Base-by-base conservation (phyloP, 2,797 vertebrate genomes). In the Sebastes goodei region DNA sequence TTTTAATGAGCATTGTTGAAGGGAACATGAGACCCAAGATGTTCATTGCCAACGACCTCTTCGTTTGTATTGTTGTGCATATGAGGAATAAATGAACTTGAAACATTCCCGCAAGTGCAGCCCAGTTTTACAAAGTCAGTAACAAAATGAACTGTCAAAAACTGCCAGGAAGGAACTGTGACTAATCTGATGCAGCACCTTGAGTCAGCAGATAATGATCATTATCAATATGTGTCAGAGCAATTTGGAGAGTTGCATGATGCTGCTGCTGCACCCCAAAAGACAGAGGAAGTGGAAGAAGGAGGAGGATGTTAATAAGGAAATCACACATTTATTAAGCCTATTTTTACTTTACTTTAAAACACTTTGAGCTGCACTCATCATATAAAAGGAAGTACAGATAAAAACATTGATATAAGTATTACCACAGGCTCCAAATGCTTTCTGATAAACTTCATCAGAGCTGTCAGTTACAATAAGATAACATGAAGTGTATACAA, bases 221-320 rank as follows among this genome's bases (percentile, higher is more conserved):
- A 63, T 3, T 42, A 49, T 42, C n/a, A 12, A 20, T 6, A 35
- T 79, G 42, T 52, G 35, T 68, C 30, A 77, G 32, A 65, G 25
- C 30, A 55, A 1, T 32, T 78, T 17, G 17, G n/a, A 57, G 32
- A 72, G 67, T 49, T 68, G 71, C 70, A 42, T 9, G 61, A 33
- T 82, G 67, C 79, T 82, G 67, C 79, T 81, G 82, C 76, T 80
- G 76, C 68, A 78, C 33, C 66, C 65, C 72, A 86, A 69, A 42
- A 74, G 71, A 64, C 77, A 80, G 35, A 87, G 85, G 85, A 88
- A 90, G 88, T 87, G 79, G 65, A 55, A 15, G 38, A 55, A 20
- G 38, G 38, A 15, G n/a, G 53, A 73, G 66, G 72, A 72, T 78
- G 62, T 86, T 57, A 67, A 77, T 10, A 25, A 67, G 74, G 70